Evolutionary conservation across 2,113 vertebrate species (phyloP), one percentile per base, ranked within the genome.

Genomic region (Phodopus roborovskii): DNA sequence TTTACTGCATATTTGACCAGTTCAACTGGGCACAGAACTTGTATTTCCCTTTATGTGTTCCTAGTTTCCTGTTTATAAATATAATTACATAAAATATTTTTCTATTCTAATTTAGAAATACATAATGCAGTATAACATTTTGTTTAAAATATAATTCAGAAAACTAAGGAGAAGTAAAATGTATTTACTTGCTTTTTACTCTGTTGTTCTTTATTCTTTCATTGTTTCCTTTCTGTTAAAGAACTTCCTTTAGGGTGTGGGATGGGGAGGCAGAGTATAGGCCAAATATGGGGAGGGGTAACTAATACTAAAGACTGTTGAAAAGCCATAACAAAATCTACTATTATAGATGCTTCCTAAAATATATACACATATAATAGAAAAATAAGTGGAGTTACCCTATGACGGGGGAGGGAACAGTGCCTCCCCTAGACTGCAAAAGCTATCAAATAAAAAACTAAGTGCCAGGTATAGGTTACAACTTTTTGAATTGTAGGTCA

Each of bases 61-160:
- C 85, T 90, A 70, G 4, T 7, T 28, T 92, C 88, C 62, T 87
- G 70, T 88, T 93, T 85, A 36, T 60, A 68, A 70, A 70, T 50
- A 79, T 56, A 92, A 89, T 94, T 85, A 8, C 71, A 58, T 86
- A 89, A 96, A 95, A 68, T 60, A 73, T 90, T 94, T 96, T 88
- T 66, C 24, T 88, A 56, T 9, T 53, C 88, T 66, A 48, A 77
- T 89, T 96, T 91, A 86, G 30, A 93, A 92, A 92, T 42, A 77
- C 28, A 88, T 79, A 19, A 74, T 48, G 60, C 17, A 71, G 24
- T 91, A 33, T 91, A 84, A 16, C 33, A 79, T 74, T 96, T 96
- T 93, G 16, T 64, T 84, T 74, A 39, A 79, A 85, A 77, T 17
- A 81, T 50, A 84, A 66, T 94, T 94, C 45, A 88, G 82, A 83